Evolutionary conservation across 2,888 invertebrate genomes (phyloP).

Genomic region (Drosophila neonasuta): DNA sequence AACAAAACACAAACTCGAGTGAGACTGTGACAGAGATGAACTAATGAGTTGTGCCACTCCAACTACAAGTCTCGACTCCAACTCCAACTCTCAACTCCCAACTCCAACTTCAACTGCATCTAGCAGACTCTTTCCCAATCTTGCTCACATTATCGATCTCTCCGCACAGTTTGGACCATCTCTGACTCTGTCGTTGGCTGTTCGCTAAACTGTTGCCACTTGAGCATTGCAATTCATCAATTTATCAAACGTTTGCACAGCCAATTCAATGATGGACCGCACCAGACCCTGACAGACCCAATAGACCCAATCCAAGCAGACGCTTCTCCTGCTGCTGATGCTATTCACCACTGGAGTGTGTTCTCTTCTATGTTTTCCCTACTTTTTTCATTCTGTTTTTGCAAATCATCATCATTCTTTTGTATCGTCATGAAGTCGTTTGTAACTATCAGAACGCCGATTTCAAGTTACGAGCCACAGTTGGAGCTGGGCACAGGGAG

Average conservation of each 20-base stretch:
- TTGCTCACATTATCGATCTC: conserved; percentile 55
- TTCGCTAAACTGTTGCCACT: conserved; percentile 77
- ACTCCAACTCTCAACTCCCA: neutral
- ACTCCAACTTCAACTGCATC: neutral
- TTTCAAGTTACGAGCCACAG: conserved; percentile 34
- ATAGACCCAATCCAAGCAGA: conserved; percentile 12
- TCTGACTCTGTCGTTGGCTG: conserved; percentile 33
- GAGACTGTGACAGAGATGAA: conserved; percentile 47
- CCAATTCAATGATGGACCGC: conserved; percentile 64
- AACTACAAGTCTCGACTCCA: conserved; percentile 15
- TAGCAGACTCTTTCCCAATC: neutral
- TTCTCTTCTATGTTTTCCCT: conserved; percentile 3
- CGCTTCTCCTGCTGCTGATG: neutral
- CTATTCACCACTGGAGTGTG: conserved; percentile 26
- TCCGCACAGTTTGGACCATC: conserved; percentile 2
- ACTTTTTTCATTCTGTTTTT: conserved; percentile 32
- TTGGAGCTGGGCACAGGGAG: conserved; percentile 32
- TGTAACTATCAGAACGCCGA: conserved; percentile 67
- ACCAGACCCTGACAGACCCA: conserved; percentile 23
- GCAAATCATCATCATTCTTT: conserved; percentile 72
- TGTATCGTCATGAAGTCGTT: conserved; percentile 73
- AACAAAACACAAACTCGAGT: conserved; percentile 54
- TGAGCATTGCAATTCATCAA: conserved; percentile 73
- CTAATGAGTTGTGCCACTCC: conserved; percentile 65
- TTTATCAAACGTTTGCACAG: conserved; percentile 75